Percentiles rank a stretch among this genome's conserved stretches.
Evolutionary conservation across 1,140 invertebrate genomes (phyloP).

Genomic region (Zaprionus gabonicus): DNA sequence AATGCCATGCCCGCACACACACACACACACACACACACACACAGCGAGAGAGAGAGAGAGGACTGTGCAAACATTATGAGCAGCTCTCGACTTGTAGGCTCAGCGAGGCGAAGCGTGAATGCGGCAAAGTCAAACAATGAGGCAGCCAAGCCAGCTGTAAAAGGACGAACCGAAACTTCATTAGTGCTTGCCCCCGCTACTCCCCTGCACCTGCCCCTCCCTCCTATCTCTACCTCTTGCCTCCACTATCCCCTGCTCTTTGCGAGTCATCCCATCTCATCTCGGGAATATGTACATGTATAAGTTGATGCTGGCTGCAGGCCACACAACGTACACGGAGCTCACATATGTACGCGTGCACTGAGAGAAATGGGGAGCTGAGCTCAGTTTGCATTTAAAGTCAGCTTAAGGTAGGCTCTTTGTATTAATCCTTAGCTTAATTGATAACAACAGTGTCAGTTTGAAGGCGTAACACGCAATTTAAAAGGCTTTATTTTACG

Average conservation of each 20-base stretch:
- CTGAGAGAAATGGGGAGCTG: not conserved
- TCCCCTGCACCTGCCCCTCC: not conserved
- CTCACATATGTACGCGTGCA: slow-evolving; percentile 13
- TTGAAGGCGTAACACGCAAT: not conserved
- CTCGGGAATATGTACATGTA: slow-evolving; percentile 27
- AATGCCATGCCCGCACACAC: slow-evolving; percentile 44
- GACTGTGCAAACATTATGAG: slow-evolving; percentile 74
- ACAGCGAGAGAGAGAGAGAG: not conserved
- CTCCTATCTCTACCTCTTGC: slow-evolving; percentile 24
- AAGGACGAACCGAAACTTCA: slow-evolving; percentile 76
- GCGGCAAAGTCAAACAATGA: slow-evolving; percentile 79
- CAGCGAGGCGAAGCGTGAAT: slow-evolving; percentile 26
- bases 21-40: slow-evolving; percentile 21
- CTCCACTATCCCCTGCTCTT: not conserved
- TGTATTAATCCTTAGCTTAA: not conserved
- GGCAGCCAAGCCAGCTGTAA: slow-evolving; percentile 69
- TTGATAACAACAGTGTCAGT: not conserved
- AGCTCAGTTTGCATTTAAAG: not conserved
- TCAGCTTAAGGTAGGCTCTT: not conserved
- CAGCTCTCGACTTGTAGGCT: slow-evolving; percentile 34
- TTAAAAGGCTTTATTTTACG: not conserved
- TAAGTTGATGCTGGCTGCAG: slow-evolving; percentile 33
- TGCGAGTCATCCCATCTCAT: slow-evolving; percentile 25
- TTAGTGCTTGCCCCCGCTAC: slow-evolving; percentile 56
- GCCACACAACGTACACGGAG: slow-evolving; percentile 8